These are phyloP conservation scores for Porites lobata DNA, from an alignment of 92 coral and sea anemone genomes.

Conservation along the genomic window DNA sequence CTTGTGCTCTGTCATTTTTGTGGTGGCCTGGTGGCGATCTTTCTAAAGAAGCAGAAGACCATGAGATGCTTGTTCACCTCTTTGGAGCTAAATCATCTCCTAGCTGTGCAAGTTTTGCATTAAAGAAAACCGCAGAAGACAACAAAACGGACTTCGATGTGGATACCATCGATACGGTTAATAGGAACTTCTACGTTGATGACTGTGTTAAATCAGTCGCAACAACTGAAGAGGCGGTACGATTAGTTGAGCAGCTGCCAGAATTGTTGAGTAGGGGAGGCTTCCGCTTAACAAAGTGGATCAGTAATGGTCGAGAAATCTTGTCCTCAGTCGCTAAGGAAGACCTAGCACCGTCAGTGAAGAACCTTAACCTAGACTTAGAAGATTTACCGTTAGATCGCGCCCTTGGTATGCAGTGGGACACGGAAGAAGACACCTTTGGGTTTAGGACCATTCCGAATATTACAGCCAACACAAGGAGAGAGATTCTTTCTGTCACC, in stretches of 20 bases:
- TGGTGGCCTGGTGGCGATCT: constrained; percentile 34
- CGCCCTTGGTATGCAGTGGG: constrained; percentile 41
- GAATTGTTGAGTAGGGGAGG: no score
- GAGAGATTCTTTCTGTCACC: constrained; percentile 46
- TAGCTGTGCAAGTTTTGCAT: constrained; percentile 25
- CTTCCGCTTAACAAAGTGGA: no score
- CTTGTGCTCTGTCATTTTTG: constrained; percentile 23
- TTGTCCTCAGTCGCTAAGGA: constrained; percentile 11
- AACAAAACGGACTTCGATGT: background rate
- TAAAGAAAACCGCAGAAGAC: constrained; percentile 30
- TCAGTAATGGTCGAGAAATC: constrained; percentile 20
- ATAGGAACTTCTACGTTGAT: constrained; percentile 41
- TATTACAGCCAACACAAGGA: constrained; percentile 17
- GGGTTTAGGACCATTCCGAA: background rate
- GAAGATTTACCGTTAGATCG: no score
- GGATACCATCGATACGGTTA: background rate
- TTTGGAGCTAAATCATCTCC: constrained; percentile 55
- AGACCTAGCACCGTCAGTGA: constrained; percentile 18
- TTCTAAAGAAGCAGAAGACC: background rate
- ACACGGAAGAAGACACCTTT: constrained; percentile 27
- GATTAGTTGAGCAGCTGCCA: constrained; percentile 9
- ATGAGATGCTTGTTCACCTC: constrained; percentile 26
- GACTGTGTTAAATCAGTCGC: constrained; percentile 31
- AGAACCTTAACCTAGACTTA: background rate
- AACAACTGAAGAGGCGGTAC: constrained; percentile 6